phyloP scores from a whole-genome alignment of 2,113 vertebrate genomes.

The Peromyscus californicus region DNA sequence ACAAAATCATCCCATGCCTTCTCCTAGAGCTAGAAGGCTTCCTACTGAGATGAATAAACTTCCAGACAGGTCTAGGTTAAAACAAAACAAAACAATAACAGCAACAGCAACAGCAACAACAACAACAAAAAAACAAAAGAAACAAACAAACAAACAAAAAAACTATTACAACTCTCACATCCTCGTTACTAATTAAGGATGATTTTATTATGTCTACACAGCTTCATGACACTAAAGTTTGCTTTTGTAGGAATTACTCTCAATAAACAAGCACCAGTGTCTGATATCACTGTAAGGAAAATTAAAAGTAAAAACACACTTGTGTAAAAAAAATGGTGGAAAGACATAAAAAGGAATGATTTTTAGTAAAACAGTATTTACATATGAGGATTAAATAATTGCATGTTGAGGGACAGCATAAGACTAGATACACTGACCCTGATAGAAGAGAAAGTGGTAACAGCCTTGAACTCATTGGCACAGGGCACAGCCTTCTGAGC shows the following conservation, averaged over 20 bases:
- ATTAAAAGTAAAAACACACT: background rate
- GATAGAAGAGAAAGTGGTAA: too few species aligned
- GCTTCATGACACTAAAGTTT: background rate
- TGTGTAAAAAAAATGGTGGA: background rate
- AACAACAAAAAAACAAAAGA: too few species aligned
- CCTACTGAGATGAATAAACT: background rate
- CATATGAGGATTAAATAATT: background rate
- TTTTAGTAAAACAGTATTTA: background rate
- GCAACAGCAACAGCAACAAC: too few species aligned
- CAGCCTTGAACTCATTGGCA: too few species aligned
- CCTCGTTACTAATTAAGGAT: background rate
- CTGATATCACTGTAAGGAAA: background rate
- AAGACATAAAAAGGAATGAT: background rate
- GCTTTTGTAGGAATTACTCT: background rate
- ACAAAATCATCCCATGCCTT: background rate
- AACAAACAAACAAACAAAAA: background rate
- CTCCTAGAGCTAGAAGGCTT: fast-evolving
- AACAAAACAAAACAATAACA: background rate
- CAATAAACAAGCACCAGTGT: background rate
- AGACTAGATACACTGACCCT: too few species aligned
- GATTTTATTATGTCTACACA: background rate
- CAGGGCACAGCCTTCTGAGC: too few species aligned
- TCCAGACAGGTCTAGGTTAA: background rate
- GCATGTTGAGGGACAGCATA: too few species aligned
- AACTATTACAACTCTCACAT: background rate